Evolutionary conservation across 1,140 invertebrate genomes (phyloP).

Genomic region (Caenorhabditis tropicalis): DNA sequence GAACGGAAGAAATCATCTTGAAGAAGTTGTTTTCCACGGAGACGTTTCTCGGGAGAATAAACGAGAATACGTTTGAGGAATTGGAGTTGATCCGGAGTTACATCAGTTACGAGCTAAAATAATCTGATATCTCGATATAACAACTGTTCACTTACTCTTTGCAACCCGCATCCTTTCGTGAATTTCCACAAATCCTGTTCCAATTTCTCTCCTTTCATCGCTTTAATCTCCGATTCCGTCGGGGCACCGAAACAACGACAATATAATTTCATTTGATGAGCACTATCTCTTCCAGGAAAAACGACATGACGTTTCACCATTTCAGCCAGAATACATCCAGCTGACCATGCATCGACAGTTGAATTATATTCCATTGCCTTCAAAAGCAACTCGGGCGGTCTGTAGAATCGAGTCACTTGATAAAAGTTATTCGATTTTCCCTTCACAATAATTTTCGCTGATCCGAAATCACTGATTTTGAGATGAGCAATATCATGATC

Average conservation of each 20-base stretch:
- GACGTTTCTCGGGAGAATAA: slow-evolving; percentile 56
- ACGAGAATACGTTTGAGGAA: slow-evolving; percentile 55
- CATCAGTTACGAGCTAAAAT: slow-evolving; percentile 51
- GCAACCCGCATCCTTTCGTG: not conserved
- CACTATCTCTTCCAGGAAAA: slow-evolving; percentile 96
- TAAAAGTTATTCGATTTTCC: slow-evolving; percentile 54
- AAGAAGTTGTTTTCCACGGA: slow-evolving; percentile 49
- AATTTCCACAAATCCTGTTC: not conserved
- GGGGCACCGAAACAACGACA: slow-evolving; percentile 97
- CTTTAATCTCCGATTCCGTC: slow-evolving; percentile 74
- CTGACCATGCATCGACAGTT: slow-evolving; percentile 89
- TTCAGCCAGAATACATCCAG: slow-evolving; percentile 97
- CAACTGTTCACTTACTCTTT: not conserved
- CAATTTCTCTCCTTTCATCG: slow-evolving; percentile 49
- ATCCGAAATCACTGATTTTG: slow-evolving; percentile 67
- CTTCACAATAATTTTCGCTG: slow-evolving; percentile 58
- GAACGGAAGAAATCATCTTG: slow-evolving; percentile 55
- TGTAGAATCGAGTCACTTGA: slow-evolving; percentile 64
- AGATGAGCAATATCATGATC: slow-evolving; percentile 57
- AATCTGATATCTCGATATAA: not conserved
- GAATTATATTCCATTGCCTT: slow-evolving; percentile 51
- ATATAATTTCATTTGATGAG: slow-evolving; percentile 97
- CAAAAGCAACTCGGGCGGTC: slow-evolving; percentile 62
- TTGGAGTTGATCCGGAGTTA: slow-evolving; percentile 47
- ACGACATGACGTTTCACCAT: slow-evolving; percentile 87